Conservation (phyloP, 1,140 invertebrate genomes). For the Leptinotarsa defecta region DNA sequence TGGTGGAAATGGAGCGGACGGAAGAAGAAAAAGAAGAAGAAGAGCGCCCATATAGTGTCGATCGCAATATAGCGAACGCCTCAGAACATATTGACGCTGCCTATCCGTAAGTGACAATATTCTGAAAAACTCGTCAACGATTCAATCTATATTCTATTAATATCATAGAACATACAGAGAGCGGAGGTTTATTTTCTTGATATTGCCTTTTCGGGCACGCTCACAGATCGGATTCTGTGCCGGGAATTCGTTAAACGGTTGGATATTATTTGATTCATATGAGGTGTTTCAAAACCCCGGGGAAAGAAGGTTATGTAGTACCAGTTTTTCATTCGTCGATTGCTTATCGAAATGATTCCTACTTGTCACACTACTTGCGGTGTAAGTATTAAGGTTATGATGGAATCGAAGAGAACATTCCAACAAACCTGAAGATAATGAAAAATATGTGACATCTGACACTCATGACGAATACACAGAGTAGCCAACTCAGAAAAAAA, state of each 20-base stretch:
- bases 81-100: constrained; percentile 26
- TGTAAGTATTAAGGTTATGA: too few species aligned
- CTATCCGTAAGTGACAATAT: constrained; percentile 35
- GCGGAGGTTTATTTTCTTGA: constrained; percentile 30
- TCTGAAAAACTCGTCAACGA: constrained; percentile 40
- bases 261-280: too few species aligned
- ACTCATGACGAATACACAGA: too few species aligned
- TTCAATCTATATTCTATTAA: constrained; percentile 45
- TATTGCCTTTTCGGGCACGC: constrained; percentile 33
- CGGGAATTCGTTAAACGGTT: neutral
- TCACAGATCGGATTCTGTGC: neutral
- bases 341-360: too few species aligned
- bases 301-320: too few species aligned
- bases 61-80: constrained; percentile 26
- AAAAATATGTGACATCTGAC: too few species aligned
- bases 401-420: too few species aligned
- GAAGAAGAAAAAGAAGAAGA: constrained; percentile 16
- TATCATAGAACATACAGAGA: constrained; percentile 30
- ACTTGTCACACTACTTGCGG: too few species aligned
- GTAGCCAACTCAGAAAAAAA: too few species aligned
- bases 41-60: constrained; percentile 17
- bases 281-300: too few species aligned
- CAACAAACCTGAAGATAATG: too few species aligned
- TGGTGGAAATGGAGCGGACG: constrained; percentile 19
- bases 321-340: too few species aligned